These are phyloP conservation scores for Takifugu bimaculatus DNA, from an alignment of 2,113 vertebrate species.

Conservation along the genomic window DNA sequence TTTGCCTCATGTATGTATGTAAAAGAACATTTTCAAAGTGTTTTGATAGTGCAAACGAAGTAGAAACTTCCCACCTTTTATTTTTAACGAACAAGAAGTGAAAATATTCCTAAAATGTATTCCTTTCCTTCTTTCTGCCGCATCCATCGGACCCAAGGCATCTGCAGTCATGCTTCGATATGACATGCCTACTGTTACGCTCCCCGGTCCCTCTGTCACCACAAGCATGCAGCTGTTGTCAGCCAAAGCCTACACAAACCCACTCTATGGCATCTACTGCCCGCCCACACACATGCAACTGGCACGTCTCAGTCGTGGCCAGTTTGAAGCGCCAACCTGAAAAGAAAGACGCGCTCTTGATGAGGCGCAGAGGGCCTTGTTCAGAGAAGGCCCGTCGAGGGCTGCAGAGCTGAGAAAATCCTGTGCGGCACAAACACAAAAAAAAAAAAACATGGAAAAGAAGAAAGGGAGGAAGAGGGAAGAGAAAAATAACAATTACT, in stretches of 20 bases:
- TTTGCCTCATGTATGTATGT: background rate
- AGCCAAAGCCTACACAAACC: constrained; percentile 10
- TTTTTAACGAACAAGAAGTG: background rate
- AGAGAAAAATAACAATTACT: constrained; percentile 42
- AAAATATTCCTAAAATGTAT: background rate
- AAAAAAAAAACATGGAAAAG: constrained; percentile 62
- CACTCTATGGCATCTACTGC: constrained; percentile 2
- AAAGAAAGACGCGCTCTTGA: constrained; percentile 99
- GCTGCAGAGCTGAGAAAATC: constrained; percentile 99
- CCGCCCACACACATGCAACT: constrained; percentile 50
- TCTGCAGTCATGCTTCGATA: constrained; percentile 21
- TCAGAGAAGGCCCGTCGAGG: constrained; percentile 99
- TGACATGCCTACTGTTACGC: constrained; percentile 32
- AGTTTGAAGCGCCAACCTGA: constrained; percentile 91
- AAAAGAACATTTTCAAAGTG: background rate
- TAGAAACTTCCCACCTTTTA: background rate
- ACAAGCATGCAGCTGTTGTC: constrained; percentile 47
- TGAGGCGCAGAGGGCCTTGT: constrained; percentile 98
- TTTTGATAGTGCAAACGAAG: background rate
- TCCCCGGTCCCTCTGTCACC: constrained; percentile 17
- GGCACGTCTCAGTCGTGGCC: constrained; percentile 44
- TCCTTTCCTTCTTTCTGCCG: constrained; percentile 1
- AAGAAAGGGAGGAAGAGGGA: constrained; percentile 30
- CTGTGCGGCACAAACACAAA: constrained; percentile 88
- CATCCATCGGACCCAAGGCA: constrained; percentile 40